Evolutionary conservation across 2,888 invertebrate genomes (phyloP).

Genomic region (Andrena flavipes): DNA sequence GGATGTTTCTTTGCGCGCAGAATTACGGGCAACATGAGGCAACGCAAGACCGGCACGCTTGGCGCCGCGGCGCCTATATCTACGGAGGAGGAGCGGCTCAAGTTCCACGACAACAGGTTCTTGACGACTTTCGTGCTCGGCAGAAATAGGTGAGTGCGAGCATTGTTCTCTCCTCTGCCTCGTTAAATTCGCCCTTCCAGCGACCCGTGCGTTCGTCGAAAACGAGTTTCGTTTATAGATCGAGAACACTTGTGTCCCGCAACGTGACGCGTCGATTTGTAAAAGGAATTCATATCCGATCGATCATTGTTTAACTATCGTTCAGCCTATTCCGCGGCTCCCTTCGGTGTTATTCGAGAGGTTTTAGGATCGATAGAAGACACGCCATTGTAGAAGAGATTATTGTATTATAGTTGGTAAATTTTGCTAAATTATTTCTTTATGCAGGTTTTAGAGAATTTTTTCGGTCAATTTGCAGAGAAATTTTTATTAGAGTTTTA

Average conservation of each 20-base stretch:
- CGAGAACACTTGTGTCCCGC: not conserved
- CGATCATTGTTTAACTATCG: not conserved
- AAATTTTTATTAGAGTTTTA: not conserved
- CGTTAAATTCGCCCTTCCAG: not conserved
- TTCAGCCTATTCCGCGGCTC: not conserved
- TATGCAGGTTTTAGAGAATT: not conserved
- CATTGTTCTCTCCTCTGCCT: constrained; percentile 11
- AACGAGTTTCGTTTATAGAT: not conserved
- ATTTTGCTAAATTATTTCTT: no score
- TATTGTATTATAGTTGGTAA: no score
- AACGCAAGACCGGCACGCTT: constrained; percentile 77
- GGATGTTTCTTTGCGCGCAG: constrained; percentile 72
- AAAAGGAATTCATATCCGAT: not conserved
- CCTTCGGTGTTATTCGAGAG: not conserved
- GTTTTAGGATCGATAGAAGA: not conserved
- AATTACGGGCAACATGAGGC: constrained; percentile 79
- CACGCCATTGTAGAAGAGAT: not conserved
- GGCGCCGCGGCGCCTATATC: constrained; percentile 75
- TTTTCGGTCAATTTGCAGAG: not conserved
- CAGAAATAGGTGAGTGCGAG: constrained; percentile 79
- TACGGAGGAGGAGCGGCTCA: constrained; percentile 79
- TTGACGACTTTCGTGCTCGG: constrained; percentile 82
- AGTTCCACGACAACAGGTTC: constrained; percentile 82
- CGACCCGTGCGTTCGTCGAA: not conserved
- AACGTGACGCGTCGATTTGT: not conserved